Evolutionary conservation across 2,888 invertebrate genomes (phyloP).

Genomic region (Timema cristinae): DNA sequence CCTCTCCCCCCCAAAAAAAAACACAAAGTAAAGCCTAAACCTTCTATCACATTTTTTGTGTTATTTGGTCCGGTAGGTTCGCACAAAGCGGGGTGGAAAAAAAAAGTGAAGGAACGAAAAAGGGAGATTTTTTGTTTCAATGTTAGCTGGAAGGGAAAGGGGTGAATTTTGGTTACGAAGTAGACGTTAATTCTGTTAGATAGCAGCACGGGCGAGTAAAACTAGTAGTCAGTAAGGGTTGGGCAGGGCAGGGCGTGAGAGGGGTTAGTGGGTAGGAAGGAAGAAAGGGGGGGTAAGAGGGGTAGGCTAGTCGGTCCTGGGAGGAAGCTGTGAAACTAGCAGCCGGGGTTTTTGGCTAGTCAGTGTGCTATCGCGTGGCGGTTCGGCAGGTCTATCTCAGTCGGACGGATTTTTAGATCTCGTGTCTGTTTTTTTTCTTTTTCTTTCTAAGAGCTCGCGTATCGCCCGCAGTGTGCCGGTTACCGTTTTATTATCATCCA

Average conservation of each 20-base stretch:
- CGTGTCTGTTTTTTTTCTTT: too few relatives aligned
- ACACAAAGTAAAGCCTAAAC: too few relatives aligned
- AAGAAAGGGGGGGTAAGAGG: constrained; percentile 18
- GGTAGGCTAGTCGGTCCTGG: neutral
- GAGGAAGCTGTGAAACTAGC: constrained; percentile 7
- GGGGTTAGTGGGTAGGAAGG: constrained; percentile 11
- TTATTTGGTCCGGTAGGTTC: too few relatives aligned
- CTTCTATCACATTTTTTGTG: too few relatives aligned
- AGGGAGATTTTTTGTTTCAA: neutral
- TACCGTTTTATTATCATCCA: too few relatives aligned
- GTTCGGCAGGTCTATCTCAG: neutral
- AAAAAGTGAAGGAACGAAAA: constrained; percentile 3
- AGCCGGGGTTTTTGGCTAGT: constrained; percentile 1
- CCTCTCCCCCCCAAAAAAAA: too few relatives aligned
- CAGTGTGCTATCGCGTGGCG: constrained; percentile 21
- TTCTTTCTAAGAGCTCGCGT: too few relatives aligned
- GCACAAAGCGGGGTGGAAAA: neutral
- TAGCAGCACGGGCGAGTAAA: constrained; percentile 19
- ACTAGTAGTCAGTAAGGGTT: constrained; percentile 3
- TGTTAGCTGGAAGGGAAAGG: neutral
- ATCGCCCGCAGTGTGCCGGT: too few relatives aligned
- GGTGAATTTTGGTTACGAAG: constrained; percentile 24
- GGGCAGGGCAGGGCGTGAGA: neutral
- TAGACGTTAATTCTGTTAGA: constrained; percentile 21
- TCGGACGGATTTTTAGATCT: too few relatives aligned